Conservation (phyloP, 1,140 invertebrate genomes). For the Heliconius congener region DNA sequence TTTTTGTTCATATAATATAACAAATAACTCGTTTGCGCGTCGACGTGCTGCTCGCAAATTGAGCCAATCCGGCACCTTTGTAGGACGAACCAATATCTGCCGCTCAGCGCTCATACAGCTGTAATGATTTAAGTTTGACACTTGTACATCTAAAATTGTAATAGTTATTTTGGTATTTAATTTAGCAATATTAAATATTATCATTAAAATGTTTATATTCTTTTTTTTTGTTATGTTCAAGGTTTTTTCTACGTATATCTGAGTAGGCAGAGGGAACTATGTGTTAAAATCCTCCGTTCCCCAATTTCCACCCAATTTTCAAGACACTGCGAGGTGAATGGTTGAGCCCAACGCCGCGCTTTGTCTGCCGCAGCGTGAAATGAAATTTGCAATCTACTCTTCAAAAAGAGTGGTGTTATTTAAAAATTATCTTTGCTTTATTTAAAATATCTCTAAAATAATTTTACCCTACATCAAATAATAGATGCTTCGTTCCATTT, state of each 20-base stretch:
- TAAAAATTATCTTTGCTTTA: no score
- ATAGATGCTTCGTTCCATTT: not conserved
- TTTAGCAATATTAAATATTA: not conserved
- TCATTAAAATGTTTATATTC: not conserved
- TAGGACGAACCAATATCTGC: conserved; percentile 53
- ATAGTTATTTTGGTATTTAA: not conserved
- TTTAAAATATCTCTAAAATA: not conserved
- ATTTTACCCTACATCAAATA: not conserved
- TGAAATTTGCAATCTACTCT: not conserved
- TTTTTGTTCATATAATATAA: conserved; percentile 50
- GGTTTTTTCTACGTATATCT: no score
- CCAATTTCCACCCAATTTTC: not conserved
- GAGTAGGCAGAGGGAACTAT: no score
- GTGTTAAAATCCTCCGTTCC: not conserved
- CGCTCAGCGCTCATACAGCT: conserved; percentile 43
- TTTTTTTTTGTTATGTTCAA: not conserved
- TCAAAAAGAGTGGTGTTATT: no score
- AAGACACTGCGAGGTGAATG: no score
- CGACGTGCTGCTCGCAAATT: conserved; percentile 50
- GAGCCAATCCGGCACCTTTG: conserved; percentile 55
- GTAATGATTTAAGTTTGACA: conserved; percentile 37
- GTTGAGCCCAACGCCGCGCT: not conserved
- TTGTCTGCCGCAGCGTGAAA: not conserved
- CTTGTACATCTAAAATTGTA: conserved; percentile 23
- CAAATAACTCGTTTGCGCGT: conserved; percentile 43